Percentiles rank a stretch among this genome's conserved stretches.
These are phyloP conservation scores for Caenorhabditis sp. DNA, from an alignment of 2,888 invertebrate species.

Conservation along the genomic window DNA sequence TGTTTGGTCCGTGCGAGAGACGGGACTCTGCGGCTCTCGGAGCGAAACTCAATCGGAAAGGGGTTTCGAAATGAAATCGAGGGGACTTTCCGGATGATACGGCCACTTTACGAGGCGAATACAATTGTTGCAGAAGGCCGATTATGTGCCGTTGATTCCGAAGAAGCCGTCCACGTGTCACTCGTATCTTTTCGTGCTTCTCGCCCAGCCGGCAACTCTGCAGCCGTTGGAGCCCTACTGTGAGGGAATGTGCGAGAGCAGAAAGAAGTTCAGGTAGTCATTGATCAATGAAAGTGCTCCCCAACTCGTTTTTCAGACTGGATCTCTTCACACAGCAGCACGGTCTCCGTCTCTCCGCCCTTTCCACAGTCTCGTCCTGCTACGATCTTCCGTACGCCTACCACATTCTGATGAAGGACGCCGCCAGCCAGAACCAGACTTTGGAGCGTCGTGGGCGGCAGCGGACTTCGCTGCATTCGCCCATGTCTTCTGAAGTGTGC, in stretches of 20 bases:
- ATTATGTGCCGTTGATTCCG: slow-evolving; percentile 55
- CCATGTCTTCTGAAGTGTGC: slow-evolving; percentile 58
- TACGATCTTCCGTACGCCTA: slow-evolving; percentile 72
- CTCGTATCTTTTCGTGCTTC: slow-evolving; percentile 55
- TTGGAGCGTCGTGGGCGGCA: slow-evolving; percentile 20
- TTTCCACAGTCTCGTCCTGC: slow-evolving; percentile 71
- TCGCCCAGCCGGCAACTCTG: slow-evolving; percentile 51
- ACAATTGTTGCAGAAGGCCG: slow-evolving; percentile 56
- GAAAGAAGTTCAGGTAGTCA: slow-evolving; percentile 60
- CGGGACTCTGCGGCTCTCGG: not conserved
- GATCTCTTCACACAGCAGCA: slow-evolving; percentile 60
- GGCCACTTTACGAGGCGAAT: slow-evolving; percentile 13
- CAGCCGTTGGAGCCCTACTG: slow-evolving; percentile 34
- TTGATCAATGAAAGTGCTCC: not conserved
- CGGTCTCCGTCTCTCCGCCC: slow-evolving; percentile 65
- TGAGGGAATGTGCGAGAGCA: slow-evolving; percentile 47
- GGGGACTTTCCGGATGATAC: not conserved
- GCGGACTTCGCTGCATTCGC: slow-evolving; percentile 19
- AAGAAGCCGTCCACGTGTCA: slow-evolving; percentile 60
- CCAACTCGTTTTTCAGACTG: slow-evolving; percentile 18
- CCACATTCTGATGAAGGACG: slow-evolving; percentile 51
- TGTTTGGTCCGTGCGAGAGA: not conserved
- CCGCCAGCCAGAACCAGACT: slow-evolving; percentile 35
- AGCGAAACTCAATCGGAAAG: slow-evolving; percentile 3
- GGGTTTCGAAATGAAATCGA: not conserved